phyloP scores from a whole-genome alignment of 2,797 vertebrate species.

The Notamacropus eugenii region DNA sequence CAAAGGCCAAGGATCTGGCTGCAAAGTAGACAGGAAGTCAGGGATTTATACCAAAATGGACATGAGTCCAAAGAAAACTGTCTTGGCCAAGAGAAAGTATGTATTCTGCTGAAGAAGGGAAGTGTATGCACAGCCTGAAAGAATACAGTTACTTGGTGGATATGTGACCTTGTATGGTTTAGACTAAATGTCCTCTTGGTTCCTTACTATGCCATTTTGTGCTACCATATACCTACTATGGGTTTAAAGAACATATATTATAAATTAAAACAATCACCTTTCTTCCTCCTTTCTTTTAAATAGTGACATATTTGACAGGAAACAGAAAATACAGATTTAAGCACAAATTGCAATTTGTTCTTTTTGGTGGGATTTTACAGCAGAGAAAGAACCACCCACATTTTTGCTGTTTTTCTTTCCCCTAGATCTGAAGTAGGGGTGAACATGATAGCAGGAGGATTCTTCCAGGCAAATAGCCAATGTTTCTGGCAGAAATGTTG shows the following conservation, averaged over 20 bases:
- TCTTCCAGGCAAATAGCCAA: not conserved
- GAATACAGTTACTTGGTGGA: not conserved
- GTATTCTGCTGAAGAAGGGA: not conserved
- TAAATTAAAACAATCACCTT: not conserved
- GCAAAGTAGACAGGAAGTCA: not conserved
- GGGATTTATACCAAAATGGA: not conserved
- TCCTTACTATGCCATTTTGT: not conserved
- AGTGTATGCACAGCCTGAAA: not conserved
- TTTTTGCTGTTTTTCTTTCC: not conserved
- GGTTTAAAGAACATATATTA: not conserved
- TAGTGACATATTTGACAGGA: not conserved
- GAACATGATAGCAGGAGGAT: not conserved
- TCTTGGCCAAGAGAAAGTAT: not conserved
- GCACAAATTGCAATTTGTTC: not conserved
- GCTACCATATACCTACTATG: not conserved
- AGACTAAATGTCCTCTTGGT: not conserved
- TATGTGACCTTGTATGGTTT: not conserved
- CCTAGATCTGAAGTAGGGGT: not conserved
- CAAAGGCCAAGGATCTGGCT: not conserved
- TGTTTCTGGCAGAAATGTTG: not conserved
- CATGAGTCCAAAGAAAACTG: not conserved
- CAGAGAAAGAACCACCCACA: not conserved
- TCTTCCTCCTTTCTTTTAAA: not conserved
- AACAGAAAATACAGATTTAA: not conserved
- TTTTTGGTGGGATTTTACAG: not conserved